These are phyloP conservation scores for Lasius fuliginosus DNA, from an alignment of 2,888 invertebrate genomes.

Conservation along the genomic window DNA sequence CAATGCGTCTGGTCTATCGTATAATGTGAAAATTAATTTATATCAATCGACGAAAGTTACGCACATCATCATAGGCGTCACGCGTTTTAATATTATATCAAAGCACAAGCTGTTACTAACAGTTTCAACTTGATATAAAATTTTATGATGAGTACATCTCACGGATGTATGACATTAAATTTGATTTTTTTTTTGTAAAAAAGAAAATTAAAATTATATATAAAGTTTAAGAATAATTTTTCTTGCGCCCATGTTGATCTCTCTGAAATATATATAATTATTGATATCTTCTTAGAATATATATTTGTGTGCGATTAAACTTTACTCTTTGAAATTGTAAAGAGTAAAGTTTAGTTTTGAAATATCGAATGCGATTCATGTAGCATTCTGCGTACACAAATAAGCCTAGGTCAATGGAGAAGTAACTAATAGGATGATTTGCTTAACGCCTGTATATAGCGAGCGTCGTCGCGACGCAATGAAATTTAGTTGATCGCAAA, in stretches of 20 bases:
- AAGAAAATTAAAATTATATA: not conserved
- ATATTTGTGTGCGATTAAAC: not conserved
- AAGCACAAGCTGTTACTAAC: not conserved
- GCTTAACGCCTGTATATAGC: constrained; percentile 40
- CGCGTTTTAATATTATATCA: not conserved
- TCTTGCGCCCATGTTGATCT: constrained; percentile 6
- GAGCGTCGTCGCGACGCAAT: constrained; percentile 37
- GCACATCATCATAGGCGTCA: constrained; percentile 21
- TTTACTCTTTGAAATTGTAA: not conserved
- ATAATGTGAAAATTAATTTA: constrained; percentile 48
- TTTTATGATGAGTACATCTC: not conserved
- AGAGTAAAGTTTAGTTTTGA: too few relatives aligned
- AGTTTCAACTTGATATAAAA: not conserved
- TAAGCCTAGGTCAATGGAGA: constrained; percentile 58
- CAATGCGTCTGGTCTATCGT: constrained; percentile 32
- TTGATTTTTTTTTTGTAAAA: not conserved
- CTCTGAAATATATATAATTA: constrained; percentile 30
- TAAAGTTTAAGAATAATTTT: constrained; percentile 1
- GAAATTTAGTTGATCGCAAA: constrained; percentile 42
- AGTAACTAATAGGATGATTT: constrained; percentile 59
- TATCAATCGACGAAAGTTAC: constrained; percentile 31
- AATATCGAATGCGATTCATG: constrained; percentile 34
- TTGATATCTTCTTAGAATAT: constrained; percentile 32
- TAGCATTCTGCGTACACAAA: constrained; percentile 47
- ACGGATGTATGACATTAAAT: not conserved